Percentiles rank a stretch among this genome's conserved stretches.
Evolutionary conservation across 2,113 vertebrate genomes (phyloP).

Genomic region (Cyrtonyx montezumae): DNA sequence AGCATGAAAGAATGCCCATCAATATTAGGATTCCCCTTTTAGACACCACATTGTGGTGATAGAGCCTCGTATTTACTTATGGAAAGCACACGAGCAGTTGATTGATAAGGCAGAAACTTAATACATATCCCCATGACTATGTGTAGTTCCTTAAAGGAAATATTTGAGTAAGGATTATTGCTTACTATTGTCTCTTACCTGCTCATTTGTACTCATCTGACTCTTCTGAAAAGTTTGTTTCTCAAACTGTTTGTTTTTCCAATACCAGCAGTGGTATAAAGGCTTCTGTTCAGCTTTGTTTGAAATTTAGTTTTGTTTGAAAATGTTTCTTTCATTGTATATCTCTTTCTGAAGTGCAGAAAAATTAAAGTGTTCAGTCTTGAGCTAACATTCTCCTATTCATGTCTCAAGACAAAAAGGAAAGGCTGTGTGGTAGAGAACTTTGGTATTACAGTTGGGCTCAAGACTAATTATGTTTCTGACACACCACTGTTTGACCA

Average conservation of each 20-base stretch:
- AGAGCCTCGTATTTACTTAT: background rate
- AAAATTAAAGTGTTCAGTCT: background rate
- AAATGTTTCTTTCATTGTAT: background rate
- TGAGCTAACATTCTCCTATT: background rate
- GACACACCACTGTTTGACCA: background rate
- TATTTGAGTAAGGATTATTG: background rate
- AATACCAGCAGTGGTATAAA: background rate
- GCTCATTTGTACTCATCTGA: background rate
- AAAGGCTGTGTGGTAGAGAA: background rate
- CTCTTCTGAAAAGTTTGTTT: background rate
- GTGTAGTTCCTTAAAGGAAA: background rate
- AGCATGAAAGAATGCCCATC: background rate
- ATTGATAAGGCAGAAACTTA: background rate
- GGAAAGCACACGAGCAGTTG: background rate
- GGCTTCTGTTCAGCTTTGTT: background rate
- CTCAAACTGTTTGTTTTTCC: background rate
- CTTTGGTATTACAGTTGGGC: background rate
- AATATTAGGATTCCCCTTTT: background rate
- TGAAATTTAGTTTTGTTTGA: background rate
- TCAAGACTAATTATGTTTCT: background rate
- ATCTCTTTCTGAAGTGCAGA: background rate
- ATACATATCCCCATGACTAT: background rate
- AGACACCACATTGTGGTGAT: background rate
- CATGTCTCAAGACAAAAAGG: background rate
- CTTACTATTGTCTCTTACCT: background rate